These are phyloP conservation scores for Varecia variegata DNA, from an alignment of 2,797 vertebrate genomes.

Conservation along the genomic window DNA sequence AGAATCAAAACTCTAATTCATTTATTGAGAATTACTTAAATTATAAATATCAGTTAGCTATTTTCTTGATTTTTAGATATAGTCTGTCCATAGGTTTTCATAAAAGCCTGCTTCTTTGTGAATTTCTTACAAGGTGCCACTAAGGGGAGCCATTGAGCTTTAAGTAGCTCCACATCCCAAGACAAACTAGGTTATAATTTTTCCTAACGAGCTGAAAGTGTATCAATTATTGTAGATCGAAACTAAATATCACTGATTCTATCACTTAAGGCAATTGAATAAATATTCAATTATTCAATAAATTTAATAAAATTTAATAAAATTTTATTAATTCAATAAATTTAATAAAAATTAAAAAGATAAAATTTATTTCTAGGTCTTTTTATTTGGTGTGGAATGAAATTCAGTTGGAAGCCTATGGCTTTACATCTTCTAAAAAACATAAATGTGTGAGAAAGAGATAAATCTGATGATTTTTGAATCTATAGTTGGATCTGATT, in stretches of 20 bases:
- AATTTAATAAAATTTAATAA: no score
- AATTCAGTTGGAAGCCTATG: neutral
- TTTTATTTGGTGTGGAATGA: neutral
- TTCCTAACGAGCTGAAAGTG: constrained; percentile 44
- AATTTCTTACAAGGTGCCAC: constrained; percentile 59
- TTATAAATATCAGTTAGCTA: neutral
- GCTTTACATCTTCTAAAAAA: constrained; percentile 3
- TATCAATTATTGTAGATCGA: neutral
- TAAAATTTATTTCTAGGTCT: neutral
- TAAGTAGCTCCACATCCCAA: neutral
- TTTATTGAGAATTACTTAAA: constrained; percentile 15
- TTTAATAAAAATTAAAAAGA: neutral
- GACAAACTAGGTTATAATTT: neutral
- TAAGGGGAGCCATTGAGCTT: constrained; percentile 77
- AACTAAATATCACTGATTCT: constrained; percentile 20
- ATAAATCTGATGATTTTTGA: neutral
- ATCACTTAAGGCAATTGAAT: neutral
- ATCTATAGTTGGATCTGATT: neutral
- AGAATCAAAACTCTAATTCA: neutral
- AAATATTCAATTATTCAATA: no score
- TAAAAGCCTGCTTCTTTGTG: neutral
- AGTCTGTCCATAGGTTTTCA: neutral
- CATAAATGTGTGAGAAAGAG: neutral
- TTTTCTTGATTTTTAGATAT: neutral
- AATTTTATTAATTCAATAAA: no score